These are phyloP conservation scores for Ochropleura plecta DNA, from an alignment of 2,888 invertebrate species.

Conservation along the genomic window DNA sequence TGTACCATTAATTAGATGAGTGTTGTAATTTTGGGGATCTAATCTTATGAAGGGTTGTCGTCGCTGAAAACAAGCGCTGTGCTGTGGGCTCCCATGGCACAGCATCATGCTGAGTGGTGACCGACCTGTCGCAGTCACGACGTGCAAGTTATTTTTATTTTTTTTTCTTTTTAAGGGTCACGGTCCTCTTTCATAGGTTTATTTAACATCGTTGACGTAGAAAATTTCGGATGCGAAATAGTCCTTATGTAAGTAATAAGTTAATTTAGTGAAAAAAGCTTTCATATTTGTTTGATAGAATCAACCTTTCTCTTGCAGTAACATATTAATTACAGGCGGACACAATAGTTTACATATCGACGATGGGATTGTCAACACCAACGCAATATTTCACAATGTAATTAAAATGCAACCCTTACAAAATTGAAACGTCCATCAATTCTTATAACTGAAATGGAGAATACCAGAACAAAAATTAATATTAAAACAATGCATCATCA, in stretches of 20 bases:
- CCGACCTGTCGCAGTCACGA: no score
- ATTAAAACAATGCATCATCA: constrained; percentile 36
- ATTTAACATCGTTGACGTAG: neutral
- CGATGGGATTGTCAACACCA: neutral
- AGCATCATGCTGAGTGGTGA: no score
- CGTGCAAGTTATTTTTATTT: no score
- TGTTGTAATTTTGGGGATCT: constrained; percentile 6
- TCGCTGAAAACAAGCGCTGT: no score
- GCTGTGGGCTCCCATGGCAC: no score
- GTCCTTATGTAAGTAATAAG: neutral
- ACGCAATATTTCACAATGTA: constrained; percentile 13
- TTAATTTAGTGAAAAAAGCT: neutral
- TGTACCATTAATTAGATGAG: constrained; percentile 30
- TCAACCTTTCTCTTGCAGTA: neutral
- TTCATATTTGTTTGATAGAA: neutral
- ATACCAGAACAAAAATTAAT: constrained; percentile 22
- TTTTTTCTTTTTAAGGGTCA: no score
- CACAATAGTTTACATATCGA: neutral
- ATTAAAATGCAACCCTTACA: neutral
- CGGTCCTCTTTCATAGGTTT: neutral
- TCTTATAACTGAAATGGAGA: constrained; percentile 22
- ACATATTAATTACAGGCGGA: neutral
- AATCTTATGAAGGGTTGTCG: neutral
- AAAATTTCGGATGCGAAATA: neutral
- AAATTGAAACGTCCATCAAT: constrained; percentile 17